A percentile compares a stretch with the other conserved stretches of the same genome.
These are phyloP conservation scores for Diacarnus erythraeanus DNA, from an alignment of 37 sponge, comb jelly and placozoan genomes.

Conservation along the genomic window DNA sequence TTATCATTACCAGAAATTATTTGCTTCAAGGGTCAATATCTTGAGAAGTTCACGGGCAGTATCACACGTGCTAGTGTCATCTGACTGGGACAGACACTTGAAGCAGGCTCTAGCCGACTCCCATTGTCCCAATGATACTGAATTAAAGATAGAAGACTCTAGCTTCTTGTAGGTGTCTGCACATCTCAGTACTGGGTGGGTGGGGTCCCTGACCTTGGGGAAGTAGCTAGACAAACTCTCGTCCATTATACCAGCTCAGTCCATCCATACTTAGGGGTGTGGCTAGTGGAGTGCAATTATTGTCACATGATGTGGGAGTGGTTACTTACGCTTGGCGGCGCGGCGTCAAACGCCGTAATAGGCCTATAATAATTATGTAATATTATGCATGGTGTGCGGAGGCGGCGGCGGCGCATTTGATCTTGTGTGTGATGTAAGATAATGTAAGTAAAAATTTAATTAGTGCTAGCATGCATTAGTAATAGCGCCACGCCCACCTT, in stretches of 20 bases:
- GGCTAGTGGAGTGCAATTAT: no score
- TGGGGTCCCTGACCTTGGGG: not conserved
- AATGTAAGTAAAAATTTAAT: no score
- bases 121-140: slow-evolving; percentile 78
- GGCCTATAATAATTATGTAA: no score
- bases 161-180: slow-evolving; percentile 21
- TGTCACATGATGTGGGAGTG: no score
- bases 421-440: no score
- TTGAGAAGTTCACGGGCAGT: slow-evolving; percentile 50
- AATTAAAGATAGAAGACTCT: slow-evolving; percentile 55
- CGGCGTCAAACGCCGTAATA: no score
- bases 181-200: slow-evolving; percentile 14
- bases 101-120: slow-evolving; percentile 66
- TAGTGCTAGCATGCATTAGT: no score
- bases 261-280: no score
- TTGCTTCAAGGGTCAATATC: slow-evolving; percentile 35
- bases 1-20: slow-evolving; percentile 65
- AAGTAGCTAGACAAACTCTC: not conserved
- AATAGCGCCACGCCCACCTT: no score
- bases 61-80: not conserved
- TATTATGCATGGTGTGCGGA: no score
- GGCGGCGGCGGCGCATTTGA: no score
- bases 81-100: not conserved
- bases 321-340: no score
- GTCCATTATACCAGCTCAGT: not conserved